Evolutionary conservation across 2,797 vertebrate genomes (phyloP).

Genomic region (Delichon dasypus): DNA sequence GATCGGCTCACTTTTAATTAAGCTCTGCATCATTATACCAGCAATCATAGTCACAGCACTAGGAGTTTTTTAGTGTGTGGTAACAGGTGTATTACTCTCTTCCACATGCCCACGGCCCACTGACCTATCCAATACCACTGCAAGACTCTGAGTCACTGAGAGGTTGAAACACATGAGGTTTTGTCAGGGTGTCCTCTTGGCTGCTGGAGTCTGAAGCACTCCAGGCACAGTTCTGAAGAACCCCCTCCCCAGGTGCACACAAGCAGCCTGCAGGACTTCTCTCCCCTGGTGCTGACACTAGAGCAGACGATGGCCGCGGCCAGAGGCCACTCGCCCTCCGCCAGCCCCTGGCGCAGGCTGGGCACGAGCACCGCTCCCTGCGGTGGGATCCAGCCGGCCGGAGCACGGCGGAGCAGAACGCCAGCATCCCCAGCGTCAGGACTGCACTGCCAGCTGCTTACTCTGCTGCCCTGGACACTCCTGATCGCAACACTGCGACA

Average conservation of each 20-base stretch:
- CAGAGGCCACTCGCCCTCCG: not conserved
- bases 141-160: not conserved
- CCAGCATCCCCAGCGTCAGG: not conserved
- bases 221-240: not conserved
- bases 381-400: fast-evolving
- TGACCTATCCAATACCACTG: not conserved
- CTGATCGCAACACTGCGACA: not conserved
- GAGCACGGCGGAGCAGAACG: not conserved
- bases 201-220: not conserved
- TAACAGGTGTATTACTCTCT: not conserved
- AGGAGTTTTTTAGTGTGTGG: not conserved
- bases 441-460: not conserved
- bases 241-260: not conserved
- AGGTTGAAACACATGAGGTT: not conserved
- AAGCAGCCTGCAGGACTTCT: not conserved
- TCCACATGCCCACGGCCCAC: not conserved
- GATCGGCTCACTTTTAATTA: not conserved
- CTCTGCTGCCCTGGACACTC: not conserved
- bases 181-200: not conserved
- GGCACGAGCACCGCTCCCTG: fast-evolving
- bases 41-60: not conserved
- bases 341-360: not conserved
- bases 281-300: not conserved
- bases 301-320: not conserved
- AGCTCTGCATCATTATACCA: not conserved